Base-by-base conservation (phyloP, 2,888 invertebrate species). In the Erebia palarica region DNA sequence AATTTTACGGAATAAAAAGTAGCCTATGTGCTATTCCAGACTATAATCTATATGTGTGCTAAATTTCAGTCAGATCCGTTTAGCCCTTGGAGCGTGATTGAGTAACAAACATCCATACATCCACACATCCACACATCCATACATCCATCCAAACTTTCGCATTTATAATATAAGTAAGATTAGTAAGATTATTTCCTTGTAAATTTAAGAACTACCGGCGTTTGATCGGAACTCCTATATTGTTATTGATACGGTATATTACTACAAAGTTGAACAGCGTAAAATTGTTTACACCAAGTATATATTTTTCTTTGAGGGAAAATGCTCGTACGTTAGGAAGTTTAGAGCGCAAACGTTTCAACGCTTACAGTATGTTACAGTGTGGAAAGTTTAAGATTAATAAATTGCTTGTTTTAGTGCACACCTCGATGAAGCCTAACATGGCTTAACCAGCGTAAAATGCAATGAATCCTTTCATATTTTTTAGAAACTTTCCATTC, bases 241-340 rank as follows among this genome's bases (percentile, higher is more conserved):
- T 47, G 49, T 21, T 63, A 61, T 61, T 18, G 61, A 61, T 61
- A 47, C 61, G 47, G 61, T 61, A 18, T 63, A 63, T 49, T 49
- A 63, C 63, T 49, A 49, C 21, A 49, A 63, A 61, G 61, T 47
- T 61, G 61, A 61, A 47, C 61, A 61, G 55, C 55, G 65, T 55
- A 44, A 66, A 66, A 66, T 66, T 66, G 57, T 66, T 66, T 57
- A 57, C 65, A 66, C 36, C 16, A 18, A 53, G 65, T 66, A 47
- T 57, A 69, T 64, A 70, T 69, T 70, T 67, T 69, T 64, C 69
- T 55, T 66, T 42, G 57, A 36, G 69, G 60, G 42, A 65, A 61
- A 61, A 59, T 67, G 69, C 57, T 66, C 69, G 67, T 70, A 64
- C 63, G 57, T 69, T 67, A 72, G 27, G 42, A 63, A 66, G 27